Base-by-base conservation (phyloP, 2,888 invertebrate species). In the Itoplectis maculator region DNA sequence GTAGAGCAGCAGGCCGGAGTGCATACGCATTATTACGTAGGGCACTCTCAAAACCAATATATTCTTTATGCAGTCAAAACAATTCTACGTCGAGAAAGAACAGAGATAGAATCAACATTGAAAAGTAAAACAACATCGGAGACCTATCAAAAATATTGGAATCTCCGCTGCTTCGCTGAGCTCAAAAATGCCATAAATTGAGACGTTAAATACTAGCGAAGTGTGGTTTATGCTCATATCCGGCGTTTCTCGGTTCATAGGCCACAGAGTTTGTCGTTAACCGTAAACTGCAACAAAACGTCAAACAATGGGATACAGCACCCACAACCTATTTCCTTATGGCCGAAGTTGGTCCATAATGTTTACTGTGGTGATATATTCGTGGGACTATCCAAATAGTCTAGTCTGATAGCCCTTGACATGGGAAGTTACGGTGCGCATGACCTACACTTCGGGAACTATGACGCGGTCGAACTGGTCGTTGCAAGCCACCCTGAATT, bases 21-120 rank as follows among this genome's bases (percentile, higher is more conserved):
- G 40, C 49, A 63, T 72, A 66, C 54, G 47, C 72, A 76, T 35
- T 29, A 76, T 35, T 29, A 5, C 29, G 29, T 5, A 29, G 29
- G 42, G 45, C 45, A 69, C 23, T 59, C 47, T 61, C 42, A 23
- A 76, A 69, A 11, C 59, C 42, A 35, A 73, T 73, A 47, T 47
- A 83, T 83, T 80, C 49, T 79, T 79, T 69, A 73, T 79, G 49
- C 79, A 73, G 35, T 65, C 23, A 63, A 76, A 79, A 83, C 76
- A 77, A 69, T 69, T 29, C 47, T 5, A 23, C 68, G 9, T 63
- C 76, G 47, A 63, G 49, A 61, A 49, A 49, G 59, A 59, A 76
- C 42, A 42, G 37, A 73, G 47, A 68, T 51, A 47, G 9, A 65
- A 75, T 59, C 65, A 61, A 74, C 63, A 65, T 42, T 47, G 29